Percentiles rank a stretch among this genome's conserved stretches.
Evolutionary conservation across 1,140 invertebrate genomes (phyloP).

Genomic region (Conopomorpha cramerella): DNA sequence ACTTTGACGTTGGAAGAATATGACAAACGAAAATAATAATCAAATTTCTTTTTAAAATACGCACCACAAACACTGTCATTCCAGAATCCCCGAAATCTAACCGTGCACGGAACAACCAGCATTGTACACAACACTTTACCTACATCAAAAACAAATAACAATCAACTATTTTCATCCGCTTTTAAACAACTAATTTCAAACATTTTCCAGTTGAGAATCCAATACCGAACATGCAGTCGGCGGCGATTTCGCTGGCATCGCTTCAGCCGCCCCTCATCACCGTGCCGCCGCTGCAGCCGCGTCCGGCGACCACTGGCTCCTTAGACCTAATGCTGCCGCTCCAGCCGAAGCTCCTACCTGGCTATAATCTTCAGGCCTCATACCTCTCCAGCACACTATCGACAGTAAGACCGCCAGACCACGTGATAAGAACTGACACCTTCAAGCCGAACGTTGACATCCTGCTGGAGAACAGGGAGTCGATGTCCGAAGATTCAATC

Average conservation of each 20-base stretch:
- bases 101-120: too few relatives aligned
- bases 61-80: too few relatives aligned
- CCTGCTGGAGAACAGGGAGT: slow-evolving; percentile 37
- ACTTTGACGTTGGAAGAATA: too few relatives aligned
- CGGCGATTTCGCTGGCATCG: slow-evolving; percentile 49
- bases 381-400: slow-evolving; percentile 46
- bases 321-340: slow-evolving; percentile 66
- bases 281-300: slow-evolving; percentile 64
- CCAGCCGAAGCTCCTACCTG: slow-evolving; percentile 65
- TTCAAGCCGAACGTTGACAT: slow-evolving; percentile 31
- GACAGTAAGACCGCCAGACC: slow-evolving; percentile 45
- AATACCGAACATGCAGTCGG: slow-evolving; percentile 47
- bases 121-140: too few relatives aligned
- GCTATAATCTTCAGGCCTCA: slow-evolving; percentile 48
- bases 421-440: slow-evolving; percentile 16
- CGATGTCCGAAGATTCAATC: slow-evolving; percentile 18
- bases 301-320: slow-evolving; percentile 68
- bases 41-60: too few relatives aligned
- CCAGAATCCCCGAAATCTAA: too few relatives aligned
- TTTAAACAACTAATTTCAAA: too few relatives aligned
- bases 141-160: too few relatives aligned
- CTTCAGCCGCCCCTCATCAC: slow-evolving; percentile 51
- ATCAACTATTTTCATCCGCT: too few relatives aligned
- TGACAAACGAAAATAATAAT: too few relatives aligned
- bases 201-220: slow-evolving; percentile 51